Percentiles rank a stretch among this genome's conserved stretches.
These are phyloP conservation scores for Thumatha senex DNA, from an alignment of 2,888 invertebrate genomes.

Conservation along the genomic window DNA sequence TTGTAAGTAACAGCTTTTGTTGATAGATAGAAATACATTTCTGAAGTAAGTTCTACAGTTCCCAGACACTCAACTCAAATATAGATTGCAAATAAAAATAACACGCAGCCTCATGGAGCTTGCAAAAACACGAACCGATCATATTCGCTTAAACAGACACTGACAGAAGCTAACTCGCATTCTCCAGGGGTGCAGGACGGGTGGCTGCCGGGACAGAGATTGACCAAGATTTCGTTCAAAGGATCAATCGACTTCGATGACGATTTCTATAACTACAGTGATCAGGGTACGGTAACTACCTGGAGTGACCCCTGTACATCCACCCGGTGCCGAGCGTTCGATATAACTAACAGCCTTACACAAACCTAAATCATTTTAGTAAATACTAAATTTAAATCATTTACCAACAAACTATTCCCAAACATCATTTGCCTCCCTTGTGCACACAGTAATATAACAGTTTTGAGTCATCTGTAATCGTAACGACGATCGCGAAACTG, in stretches of 20 bases:
- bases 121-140: constrained; percentile 46
- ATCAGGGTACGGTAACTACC: constrained; percentile 76
- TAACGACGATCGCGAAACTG: constrained; percentile 42
- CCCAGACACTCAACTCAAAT: neutral
- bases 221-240: constrained; percentile 80
- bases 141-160: constrained; percentile 49
- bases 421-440: constrained; percentile 31
- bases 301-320: constrained; percentile 71
- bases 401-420: constrained; percentile 47
- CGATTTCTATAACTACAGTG: constrained; percentile 78
- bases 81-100: constrained; percentile 5
- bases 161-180: constrained; percentile 67
- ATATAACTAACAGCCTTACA: constrained; percentile 55
- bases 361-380: constrained; percentile 29
- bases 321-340: constrained; percentile 55
- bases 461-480: constrained; percentile 36
- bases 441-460: constrained; percentile 28
- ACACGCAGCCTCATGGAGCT: constrained; percentile 49
- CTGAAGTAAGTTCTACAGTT: neutral
- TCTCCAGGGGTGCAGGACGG: constrained; percentile 78
- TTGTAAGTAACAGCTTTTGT: constrained; percentile 7
- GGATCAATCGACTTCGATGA: constrained; percentile 78
- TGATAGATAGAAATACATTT: constrained; percentile 19
- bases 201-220: constrained; percentile 81
- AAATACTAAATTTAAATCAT: constrained; percentile 51